A percentile compares a stretch with the other conserved stretches of the same genome.
Evolutionary conservation across 2,888 invertebrate genomes (phyloP).

Genomic region (Tetramorium bicarinatum): DNA sequence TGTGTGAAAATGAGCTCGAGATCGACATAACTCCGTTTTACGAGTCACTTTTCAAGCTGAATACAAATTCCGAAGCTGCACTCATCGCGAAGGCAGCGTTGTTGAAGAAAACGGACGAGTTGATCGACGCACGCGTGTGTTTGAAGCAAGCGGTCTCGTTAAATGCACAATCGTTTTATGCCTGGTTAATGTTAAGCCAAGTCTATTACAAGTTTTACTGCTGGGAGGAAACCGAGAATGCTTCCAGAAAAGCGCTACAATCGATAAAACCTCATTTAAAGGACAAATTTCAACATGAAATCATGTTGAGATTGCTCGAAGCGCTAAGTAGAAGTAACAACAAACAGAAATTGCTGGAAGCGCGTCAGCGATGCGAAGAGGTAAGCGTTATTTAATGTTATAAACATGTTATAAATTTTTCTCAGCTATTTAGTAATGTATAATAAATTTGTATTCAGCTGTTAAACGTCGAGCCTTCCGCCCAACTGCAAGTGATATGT

Average conservation of each 20-base stretch:
- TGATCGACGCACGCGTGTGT: constrained; percentile 88
- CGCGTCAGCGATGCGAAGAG: constrained; percentile 82
- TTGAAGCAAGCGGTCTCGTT: constrained; percentile 85
- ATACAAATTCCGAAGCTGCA: constrained; percentile 89
- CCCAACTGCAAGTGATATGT: constrained; percentile 75
- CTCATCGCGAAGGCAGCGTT: constrained; percentile 89
- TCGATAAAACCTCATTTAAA: constrained; percentile 82
- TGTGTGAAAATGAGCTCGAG: constrained; percentile 76
- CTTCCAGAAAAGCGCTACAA: constrained; percentile 84
- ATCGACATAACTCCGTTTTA: constrained; percentile 87
- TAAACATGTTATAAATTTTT: not conserved
- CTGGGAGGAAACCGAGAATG: constrained; percentile 87
- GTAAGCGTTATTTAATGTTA: constrained; percentile 79
- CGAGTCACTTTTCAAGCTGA: constrained; percentile 87
- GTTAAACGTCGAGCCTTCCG: constrained; percentile 74
- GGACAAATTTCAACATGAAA: constrained; percentile 75
- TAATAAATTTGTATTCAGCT: constrained; percentile 69
- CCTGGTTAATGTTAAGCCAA: constrained; percentile 87
- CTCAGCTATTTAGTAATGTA: constrained; percentile 36
- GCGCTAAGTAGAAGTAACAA: constrained; percentile 85
- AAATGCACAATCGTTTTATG: constrained; percentile 86
- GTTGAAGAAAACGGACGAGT: constrained; percentile 87
- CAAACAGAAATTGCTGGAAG: constrained; percentile 87
- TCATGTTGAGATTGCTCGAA: constrained; percentile 84
- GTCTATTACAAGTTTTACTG: constrained; percentile 87